Percentiles rank a stretch among this genome's conserved stretches.
Evolutionary conservation across 2,113 vertebrate species (phyloP).

Genomic region (Melanerpes formicivorus): DNA sequence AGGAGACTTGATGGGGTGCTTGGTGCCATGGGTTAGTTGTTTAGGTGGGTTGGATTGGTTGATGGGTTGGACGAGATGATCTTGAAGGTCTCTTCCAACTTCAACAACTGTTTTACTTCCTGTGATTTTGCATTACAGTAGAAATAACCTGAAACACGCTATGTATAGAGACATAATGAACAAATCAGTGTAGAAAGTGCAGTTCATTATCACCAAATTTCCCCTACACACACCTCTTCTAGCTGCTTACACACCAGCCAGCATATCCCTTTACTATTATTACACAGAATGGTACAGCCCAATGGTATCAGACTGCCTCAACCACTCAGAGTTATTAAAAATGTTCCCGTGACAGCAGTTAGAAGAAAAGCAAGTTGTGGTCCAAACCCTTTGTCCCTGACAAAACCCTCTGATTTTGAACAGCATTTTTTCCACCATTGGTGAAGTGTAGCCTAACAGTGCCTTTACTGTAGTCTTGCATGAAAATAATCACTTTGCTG

Average conservation of each 20-base stretch:
- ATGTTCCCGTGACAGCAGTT: neutral
- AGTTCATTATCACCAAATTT: neutral
- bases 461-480: constrained; percentile 75
- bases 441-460: constrained; percentile 66
- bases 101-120: neutral
- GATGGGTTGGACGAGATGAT: too few relatives aligned
- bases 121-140: neutral
- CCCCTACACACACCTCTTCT: neutral
- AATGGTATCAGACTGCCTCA: neutral
- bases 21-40: too few relatives aligned
- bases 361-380: neutral
- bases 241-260: neutral
- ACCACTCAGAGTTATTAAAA: neutral
- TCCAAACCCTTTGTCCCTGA: constrained; percentile 31
- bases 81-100: neutral
- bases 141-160: neutral
- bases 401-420: constrained; percentile 45
- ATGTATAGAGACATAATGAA: neutral
- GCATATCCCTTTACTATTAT: neutral
- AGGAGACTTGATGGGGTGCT: too few relatives aligned
- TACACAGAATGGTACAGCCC: neutral
- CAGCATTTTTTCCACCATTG: constrained; percentile 58
- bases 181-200: neutral
- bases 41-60: too few relatives aligned
- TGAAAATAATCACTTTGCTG: constrained; percentile 75